A percentile compares a stretch with the other conserved stretches of the same genome.
Evolutionary conservation across 2,888 invertebrate genomes (phyloP).

Genomic region (Mythimna loreyi): DNA sequence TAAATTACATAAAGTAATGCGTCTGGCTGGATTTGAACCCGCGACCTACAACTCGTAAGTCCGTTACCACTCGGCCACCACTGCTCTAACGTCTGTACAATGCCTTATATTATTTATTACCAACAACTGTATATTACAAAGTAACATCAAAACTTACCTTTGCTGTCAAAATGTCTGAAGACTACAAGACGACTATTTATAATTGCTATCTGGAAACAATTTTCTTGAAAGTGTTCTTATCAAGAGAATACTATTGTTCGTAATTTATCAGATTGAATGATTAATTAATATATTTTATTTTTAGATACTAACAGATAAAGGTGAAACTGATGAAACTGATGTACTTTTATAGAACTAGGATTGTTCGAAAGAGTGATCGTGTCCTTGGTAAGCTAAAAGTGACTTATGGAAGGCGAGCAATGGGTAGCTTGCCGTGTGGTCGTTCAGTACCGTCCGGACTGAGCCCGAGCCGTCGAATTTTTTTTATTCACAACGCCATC

Average conservation of each 20-base stretch:
- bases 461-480: no score
- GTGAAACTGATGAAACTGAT: neutral
- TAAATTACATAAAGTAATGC: no score
- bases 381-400: no score
- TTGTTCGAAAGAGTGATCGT: neutral
- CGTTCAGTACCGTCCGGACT: no score
- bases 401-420: no score
- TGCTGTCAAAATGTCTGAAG: conserved; percentile 36
- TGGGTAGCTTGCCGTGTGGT: no score
- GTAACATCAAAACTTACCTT: conserved; percentile 19
- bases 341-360: no score
- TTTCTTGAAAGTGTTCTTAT: conserved; percentile 22
- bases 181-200: conserved; percentile 24
- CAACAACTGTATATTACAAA: conserved; percentile 11
- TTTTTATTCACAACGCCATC: no score
- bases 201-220: conserved; percentile 29
- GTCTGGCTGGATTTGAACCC: no score
- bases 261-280: conserved; percentile 24
- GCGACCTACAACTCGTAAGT: no score
- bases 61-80: no score
- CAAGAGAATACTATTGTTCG: conserved; percentile 29
- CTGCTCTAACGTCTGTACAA: no score
- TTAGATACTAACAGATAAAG: conserved; percentile 8
- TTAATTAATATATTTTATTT: neutral
- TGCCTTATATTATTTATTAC: conserved; percentile 19